Evolutionary conservation across 64 coral and sea anemone genomes (phyloP).

Genomic region (Hydrozoanthus tunicans): DNA sequence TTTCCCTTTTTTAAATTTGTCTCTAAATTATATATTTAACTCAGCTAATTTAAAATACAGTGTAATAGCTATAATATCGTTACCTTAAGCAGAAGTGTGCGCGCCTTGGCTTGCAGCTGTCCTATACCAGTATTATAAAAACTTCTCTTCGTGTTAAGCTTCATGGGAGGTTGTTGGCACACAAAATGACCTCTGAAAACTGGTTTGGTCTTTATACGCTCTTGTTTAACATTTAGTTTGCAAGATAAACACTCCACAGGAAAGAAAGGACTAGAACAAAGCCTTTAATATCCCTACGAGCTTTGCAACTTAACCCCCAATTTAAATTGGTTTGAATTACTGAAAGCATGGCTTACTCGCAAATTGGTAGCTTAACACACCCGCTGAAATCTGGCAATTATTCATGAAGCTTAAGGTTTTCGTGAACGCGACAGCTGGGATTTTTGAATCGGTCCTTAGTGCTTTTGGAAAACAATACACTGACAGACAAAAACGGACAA

Average conservation of each 20-base stretch:
- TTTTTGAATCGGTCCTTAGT: constrained; percentile 16
- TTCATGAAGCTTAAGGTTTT: constrained; percentile 30
- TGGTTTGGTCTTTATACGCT: constrained; percentile 43
- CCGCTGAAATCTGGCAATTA: constrained; percentile 42
- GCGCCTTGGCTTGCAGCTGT: not conserved
- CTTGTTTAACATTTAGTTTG: constrained; percentile 61
- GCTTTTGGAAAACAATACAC: constrained; percentile 34
- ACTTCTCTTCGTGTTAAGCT: constrained; percentile 4
- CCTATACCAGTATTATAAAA: not conserved
- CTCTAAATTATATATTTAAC: not conserved
- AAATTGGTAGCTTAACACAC: constrained; percentile 15
- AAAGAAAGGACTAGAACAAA: constrained; percentile 44
- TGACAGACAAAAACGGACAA: constrained; percentile 27
- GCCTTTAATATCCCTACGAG: constrained; percentile 46
- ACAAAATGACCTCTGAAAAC: constrained; percentile 45
- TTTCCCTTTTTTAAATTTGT: not conserved
- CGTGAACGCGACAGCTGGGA: constrained; percentile 9
- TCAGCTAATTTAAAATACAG: not conserved
- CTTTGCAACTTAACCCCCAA: constrained; percentile 51
- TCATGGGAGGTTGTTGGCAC: constrained; percentile 45
- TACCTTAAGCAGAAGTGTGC: constrained; percentile 11
- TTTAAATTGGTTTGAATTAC: constrained; percentile 61
- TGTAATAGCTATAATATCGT: not conserved
- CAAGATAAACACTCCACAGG: constrained; percentile 48
- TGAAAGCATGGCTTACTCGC: not conserved